Conservation (phyloP, 2,113 vertebrate genomes). For the Oplegnathus fasciatus region DNA sequence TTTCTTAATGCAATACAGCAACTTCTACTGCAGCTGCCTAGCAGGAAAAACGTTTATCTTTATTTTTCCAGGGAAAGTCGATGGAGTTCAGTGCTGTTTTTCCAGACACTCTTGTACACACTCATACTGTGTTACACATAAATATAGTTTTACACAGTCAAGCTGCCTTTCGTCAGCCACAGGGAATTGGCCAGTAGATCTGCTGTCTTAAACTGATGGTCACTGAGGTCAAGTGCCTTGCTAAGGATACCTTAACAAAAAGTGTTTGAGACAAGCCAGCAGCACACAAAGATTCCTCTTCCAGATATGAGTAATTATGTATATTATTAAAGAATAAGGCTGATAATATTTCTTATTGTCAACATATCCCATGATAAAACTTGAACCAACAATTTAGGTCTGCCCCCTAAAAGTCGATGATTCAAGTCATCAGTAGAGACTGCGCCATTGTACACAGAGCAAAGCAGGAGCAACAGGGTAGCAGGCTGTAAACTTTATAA, state of each 20-base stretch:
- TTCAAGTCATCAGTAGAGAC: not conserved
- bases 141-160: not conserved
- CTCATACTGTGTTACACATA: not conserved
- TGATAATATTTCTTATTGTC: not conserved
- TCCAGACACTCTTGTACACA: not conserved
- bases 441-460: too few species aligned
- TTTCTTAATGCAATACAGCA: conserved; percentile 4
- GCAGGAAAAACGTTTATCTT: not conserved
- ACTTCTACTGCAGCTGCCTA: not conserved
- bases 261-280: not conserved
- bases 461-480: too few species aligned
- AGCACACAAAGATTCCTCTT: not conserved
- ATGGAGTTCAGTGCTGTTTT: not conserved
- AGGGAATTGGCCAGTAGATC: not conserved
- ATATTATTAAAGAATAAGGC: not conserved
- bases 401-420: not conserved
- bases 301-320: not conserved
- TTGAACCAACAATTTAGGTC: not conserved
- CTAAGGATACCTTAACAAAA: not conserved
- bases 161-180: not conserved
- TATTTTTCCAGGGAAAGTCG: not conserved
- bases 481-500: too few species aligned
- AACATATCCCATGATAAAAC: not conserved
- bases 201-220: not conserved
- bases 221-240: not conserved